Evolutionary conservation across 2,113 vertebrate genomes (phyloP), one percentile per base, ranked within the genome.

Genomic region (Thryonomys swinderianus): DNA sequence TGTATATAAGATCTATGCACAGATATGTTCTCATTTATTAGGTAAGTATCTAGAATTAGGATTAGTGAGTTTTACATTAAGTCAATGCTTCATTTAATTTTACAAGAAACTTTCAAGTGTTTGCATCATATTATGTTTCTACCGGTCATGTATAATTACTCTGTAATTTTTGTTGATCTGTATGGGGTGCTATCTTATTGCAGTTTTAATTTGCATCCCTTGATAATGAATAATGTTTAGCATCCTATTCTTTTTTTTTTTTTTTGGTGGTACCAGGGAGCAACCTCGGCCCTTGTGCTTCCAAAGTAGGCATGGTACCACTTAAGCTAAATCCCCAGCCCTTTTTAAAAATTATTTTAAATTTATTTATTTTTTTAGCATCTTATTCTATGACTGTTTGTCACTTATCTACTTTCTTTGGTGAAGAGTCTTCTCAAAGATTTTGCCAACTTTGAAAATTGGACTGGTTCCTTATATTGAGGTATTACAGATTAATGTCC

Each of bases 351-450:
- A n/a, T n/a, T n/a, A n/a, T n/a, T n/a, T n/a, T n/a, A n/a, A n/a
- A n/a, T n/a, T n/a, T n/a, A n/a, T n/a, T n/a, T n/a, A n/a, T n/a
- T n/a, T n/a, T n/a, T 55, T 94, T 42, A 61, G 4, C 30, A 48
- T 76, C 40, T 84, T 94, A 94, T 94, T 45, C 18, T 32, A 7
- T 81, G 78, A 88, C 34, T 79, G 5, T 37, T 73, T 93, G 85
- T 73, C 42, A 59, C 88, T 86, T 57, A 10, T 83, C 27, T 42
- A 51, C 45, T 32, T 87, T 90, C 64, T 94, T 86, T 62, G 51
- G n/a, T 88, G n/a, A 94, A 96, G 51, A 85, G 53, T 62, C n/a
- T 84, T 16, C 61, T 87, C 11, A 69, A 90, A 79, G 53, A 12
- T 92, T 91, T 81, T 74, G 48, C 12, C 27, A 78, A 13, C 88